Conservation (phyloP, 2,797 vertebrate species). For the Mus caroli region DNA sequence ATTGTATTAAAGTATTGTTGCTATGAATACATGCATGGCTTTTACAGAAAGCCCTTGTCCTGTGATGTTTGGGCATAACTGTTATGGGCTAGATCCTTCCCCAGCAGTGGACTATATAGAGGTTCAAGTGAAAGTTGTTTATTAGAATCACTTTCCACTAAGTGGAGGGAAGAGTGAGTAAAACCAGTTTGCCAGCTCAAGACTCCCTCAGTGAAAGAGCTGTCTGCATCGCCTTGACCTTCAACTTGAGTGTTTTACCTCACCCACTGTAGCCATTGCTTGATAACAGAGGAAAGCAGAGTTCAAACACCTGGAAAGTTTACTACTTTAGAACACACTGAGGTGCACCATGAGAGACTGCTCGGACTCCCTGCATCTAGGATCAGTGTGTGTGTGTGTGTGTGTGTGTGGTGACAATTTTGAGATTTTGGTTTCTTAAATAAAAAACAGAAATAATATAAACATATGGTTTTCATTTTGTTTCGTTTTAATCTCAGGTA, state of each 20-base stretch:
- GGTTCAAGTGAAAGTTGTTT: background rate
- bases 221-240: background rate
- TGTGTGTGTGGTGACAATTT: background rate
- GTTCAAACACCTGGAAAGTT: background rate
- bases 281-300: background rate
- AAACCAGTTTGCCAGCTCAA: background rate
- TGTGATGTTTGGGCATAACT: background rate
- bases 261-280: background rate
- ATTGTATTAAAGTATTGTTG: background rate
- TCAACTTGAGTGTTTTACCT: background rate
- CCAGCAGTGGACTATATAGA: background rate
- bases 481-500: background rate
- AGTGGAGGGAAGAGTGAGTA: background rate
- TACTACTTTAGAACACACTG: background rate
- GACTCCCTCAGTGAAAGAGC: background rate
- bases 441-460: background rate
- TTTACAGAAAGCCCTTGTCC: background rate
- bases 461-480: background rate
- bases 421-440: background rate
- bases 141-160: background rate
- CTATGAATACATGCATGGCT: background rate
- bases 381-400: background rate
- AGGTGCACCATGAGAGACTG: background rate
- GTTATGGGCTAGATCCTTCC: background rate
- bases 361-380: background rate